Evolutionary conservation across 2,113 vertebrate species (phyloP).

Genomic region (Orthonyx spaldingii): DNA sequence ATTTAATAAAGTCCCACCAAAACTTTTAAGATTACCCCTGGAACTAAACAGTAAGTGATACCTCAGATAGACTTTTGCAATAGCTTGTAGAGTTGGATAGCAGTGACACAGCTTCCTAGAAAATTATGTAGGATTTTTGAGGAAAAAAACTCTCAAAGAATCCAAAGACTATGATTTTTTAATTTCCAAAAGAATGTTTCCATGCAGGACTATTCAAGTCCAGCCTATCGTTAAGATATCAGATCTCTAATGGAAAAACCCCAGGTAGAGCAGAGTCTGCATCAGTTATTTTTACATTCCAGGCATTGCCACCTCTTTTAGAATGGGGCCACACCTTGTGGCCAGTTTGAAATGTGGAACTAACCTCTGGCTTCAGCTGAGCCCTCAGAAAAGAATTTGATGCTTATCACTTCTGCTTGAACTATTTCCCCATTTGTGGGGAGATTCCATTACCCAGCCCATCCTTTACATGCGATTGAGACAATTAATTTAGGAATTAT

Average conservation of each 20-base stretch:
- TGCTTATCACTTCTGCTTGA: background rate
- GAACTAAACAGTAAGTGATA: background rate
- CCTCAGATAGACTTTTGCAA: background rate
- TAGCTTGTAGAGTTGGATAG: background rate
- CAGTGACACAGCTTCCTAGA: background rate
- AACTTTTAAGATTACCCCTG: conserved; percentile 8
- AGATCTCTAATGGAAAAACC: background rate
- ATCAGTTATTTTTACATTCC: background rate
- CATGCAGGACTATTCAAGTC: background rate
- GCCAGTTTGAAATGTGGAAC: background rate
- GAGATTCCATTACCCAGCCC: background rate
- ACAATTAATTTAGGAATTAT: background rate
- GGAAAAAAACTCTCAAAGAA: background rate
- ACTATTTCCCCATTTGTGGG: background rate
- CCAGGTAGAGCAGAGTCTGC: background rate
- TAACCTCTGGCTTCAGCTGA: background rate
- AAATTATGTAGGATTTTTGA: background rate
- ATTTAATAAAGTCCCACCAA: background rate
- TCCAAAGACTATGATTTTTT: background rate
- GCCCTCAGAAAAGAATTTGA: background rate
- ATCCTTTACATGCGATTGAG: rapidly evolving
- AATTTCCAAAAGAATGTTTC: conserved; percentile 23
- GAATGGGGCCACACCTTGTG: background rate
- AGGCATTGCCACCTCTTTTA: background rate
- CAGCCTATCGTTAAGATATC: background rate